Conservation (phyloP, 2,113 vertebrate genomes). For the Eubucco bourcierii region DNA sequence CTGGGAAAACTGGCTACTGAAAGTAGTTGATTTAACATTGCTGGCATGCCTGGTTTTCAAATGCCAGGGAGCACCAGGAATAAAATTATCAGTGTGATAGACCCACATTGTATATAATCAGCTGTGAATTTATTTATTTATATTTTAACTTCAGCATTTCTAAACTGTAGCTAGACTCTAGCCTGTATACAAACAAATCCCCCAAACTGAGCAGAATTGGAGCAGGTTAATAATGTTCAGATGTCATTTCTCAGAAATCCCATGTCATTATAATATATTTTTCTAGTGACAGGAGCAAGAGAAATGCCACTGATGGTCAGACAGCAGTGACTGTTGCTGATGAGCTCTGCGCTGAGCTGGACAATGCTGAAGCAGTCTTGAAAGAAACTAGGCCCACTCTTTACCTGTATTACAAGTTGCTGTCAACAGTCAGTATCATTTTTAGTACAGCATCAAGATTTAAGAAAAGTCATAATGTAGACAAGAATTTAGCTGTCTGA, state of each 20-base stretch:
- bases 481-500: neutral
- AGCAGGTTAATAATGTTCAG: neutral
- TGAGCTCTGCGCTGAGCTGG: neutral
- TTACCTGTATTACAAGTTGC: neutral
- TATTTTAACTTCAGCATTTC: slow-evolving; percentile 5
- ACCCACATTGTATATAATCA: neutral
- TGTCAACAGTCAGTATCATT: neutral
- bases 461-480: neutral
- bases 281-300: neutral
- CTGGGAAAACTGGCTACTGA: neutral
- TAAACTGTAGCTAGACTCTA: neutral
- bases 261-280: neutral
- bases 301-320: neutral
- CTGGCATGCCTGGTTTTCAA: slow-evolving; percentile 6
- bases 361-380: neutral
- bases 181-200: neutral
- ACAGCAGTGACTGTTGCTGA: neutral
- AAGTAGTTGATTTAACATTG: neutral
- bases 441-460: neutral
- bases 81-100: slow-evolving; percentile 5
- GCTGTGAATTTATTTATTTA: slow-evolving; percentile 31
- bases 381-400: neutral
- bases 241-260: neutral
- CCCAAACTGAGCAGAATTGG: neutral
- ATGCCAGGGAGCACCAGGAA: neutral